Evolutionary conservation across 2,888 invertebrate species (phyloP), one percentile per base, ranked within the genome.

Genomic region (Drosophila neotestacea): DNA sequence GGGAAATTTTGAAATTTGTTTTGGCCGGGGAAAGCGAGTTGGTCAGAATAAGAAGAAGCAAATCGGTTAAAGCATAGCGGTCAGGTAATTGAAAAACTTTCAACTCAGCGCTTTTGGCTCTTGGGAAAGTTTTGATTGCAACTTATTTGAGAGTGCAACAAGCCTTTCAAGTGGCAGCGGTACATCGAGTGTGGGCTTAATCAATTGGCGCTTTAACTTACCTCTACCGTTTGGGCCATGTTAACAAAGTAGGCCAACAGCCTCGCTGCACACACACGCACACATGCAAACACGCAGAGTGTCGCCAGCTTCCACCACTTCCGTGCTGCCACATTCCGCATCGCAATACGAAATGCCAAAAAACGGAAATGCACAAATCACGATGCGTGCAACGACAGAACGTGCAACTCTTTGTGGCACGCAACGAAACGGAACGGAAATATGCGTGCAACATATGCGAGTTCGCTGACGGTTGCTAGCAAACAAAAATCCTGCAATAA

Each of bases 41-140:
- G 60, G 58, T 32, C 61, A 52, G 55, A 38, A 16, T 32, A 41
- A 30, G 54, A 10, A 6, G 32, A 32, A 32, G 32, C 32, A 7
- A 9, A 72, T 72, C 60, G 73, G 66, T 62, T 51, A 63, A 44
- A 42, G 60, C 47, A 67, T 55, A 62, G 66, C 71, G 87, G 79
- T 81, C 83, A 83, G 83, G 85, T 83, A 83, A 83, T 83, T 83
- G 83, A 83, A 83, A 83, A 83, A 83, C 88, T 83, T 82, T 80
- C 44, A 63, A 70, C 65, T 52, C 71, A 68, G 50, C 46, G 70
- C 72, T 66, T 64, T 79, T 39, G 66, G 68, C 69, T 46, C 66
- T 73, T 69, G 46, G 60, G 59, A 58, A 68, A 67, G 61, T 78
- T 81, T 71, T 79, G 77, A 75, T 81, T 56, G 51, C 59, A 69